Conservation (phyloP, 2,797 vertebrate genomes). For the Sarcophilus harrisii region DNA sequence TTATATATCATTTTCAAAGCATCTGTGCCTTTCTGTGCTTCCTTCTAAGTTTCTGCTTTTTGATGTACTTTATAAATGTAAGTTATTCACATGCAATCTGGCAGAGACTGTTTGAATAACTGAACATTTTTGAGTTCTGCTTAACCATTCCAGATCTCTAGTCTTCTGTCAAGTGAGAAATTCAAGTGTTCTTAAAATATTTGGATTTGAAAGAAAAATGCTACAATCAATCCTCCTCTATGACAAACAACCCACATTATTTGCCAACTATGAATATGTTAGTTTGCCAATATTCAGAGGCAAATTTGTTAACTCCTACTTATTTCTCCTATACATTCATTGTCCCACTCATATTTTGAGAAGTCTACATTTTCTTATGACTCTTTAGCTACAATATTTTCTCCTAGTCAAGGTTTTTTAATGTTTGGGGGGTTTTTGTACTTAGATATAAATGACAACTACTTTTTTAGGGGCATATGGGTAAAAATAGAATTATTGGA, state of each 20-base stretch:
- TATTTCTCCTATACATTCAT: not conserved
- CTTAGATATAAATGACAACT: not conserved
- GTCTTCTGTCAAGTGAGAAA: constrained; percentile 15
- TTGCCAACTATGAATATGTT: not conserved
- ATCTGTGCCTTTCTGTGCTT: not conserved
- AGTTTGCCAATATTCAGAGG: not conserved
- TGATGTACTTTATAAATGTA: not conserved
- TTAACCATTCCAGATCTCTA: not conserved
- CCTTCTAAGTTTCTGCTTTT: not conserved
- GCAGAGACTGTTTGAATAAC: not conserved
- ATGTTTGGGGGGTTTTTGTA: not conserved
- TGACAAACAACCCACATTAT: not conserved
- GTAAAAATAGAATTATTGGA: not conserved
- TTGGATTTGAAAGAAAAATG: not conserved
- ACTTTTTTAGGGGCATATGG: not conserved
- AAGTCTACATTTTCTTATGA: not conserved
- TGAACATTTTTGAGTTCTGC: not conserved
- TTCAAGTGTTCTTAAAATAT: not conserved
- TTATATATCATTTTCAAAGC: not conserved
- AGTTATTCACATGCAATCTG: not conserved
- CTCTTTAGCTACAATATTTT: not conserved
- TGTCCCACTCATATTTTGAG: constrained; percentile 7
- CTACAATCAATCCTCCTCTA: not conserved
- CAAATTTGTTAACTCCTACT: not conserved
- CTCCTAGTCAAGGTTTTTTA: not conserved